Conservation (phyloP, 1,140 invertebrate genomes). For the Drosophila sucinea region DNA sequence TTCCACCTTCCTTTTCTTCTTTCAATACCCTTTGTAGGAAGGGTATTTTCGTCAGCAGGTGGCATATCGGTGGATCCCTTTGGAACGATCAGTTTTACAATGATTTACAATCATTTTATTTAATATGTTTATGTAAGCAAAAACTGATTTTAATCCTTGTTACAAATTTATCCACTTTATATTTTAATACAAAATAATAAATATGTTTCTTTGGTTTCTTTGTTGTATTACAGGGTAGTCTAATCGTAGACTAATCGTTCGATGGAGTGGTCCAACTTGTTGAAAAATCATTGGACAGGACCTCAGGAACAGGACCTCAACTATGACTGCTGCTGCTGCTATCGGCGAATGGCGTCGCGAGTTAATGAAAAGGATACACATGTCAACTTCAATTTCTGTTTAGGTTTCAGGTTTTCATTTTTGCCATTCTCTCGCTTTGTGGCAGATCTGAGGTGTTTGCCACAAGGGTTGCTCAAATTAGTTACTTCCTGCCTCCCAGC, state of each 20-base stretch:
- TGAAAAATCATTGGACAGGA: constrained; percentile 41
- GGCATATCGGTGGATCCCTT: too few species aligned
- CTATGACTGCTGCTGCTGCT: constrained; percentile 36
- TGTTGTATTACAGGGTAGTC: background rate
- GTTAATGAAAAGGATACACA: constrained; percentile 83
- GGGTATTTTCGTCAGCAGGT: too few species aligned
- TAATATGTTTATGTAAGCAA: too few species aligned
- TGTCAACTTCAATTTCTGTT: constrained; percentile 81
- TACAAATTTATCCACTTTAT: too few species aligned
- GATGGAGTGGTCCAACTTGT: constrained; percentile 20
- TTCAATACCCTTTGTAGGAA: too few species aligned
- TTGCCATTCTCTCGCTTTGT: constrained; percentile 35
- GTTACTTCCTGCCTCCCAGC: constrained; percentile 65
- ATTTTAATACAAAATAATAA: too few species aligned
- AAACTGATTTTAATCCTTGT: too few species aligned
- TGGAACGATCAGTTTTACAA: too few species aligned
- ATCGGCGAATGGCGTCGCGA: constrained; percentile 64
- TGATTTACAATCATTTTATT: too few species aligned
- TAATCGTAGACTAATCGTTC: background rate
- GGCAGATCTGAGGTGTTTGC: constrained; percentile 61
- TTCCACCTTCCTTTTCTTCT: constrained; percentile 33
- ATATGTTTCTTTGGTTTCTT: too few species aligned
- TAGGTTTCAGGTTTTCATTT: constrained; percentile 32
- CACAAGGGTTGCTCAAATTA: constrained; percentile 80
- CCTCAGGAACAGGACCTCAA: constrained; percentile 40